These are phyloP conservation scores for Gorsachius goisagi DNA, from an alignment of 2,113 vertebrate genomes.

Conservation along the genomic window DNA sequence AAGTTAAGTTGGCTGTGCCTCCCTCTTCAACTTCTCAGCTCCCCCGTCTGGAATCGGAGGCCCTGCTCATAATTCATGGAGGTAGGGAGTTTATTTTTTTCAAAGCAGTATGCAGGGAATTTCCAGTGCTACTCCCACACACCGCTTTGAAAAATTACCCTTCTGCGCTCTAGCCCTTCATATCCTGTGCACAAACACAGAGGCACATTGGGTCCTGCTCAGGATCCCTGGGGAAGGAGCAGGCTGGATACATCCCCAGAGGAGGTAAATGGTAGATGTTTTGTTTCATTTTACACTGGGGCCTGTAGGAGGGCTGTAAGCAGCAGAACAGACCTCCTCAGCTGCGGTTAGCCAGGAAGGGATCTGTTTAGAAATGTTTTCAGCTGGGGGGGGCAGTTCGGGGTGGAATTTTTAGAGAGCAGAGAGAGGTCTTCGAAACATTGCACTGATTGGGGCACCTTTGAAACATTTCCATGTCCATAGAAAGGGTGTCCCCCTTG, in stretches of 20 bases:
- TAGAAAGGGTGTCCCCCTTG: constrained; percentile 40
- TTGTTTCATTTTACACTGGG: constrained; percentile 22
- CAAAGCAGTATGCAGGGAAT: constrained; percentile 30
- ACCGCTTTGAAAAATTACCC: constrained; percentile 34
- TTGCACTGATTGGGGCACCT: constrained; percentile 12
- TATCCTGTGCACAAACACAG: constrained; percentile 48
- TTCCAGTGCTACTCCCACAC: constrained; percentile 29
- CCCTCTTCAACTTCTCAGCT: neutral
- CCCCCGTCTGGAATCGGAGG: neutral
- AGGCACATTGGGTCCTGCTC: neutral
- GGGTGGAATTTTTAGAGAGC: constrained; percentile 4
- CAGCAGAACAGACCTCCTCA: constrained; percentile 1
- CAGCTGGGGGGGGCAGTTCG: neutral
- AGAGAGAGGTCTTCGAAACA: constrained; percentile 42
- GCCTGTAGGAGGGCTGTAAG: neutral
- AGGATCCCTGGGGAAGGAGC: neutral
- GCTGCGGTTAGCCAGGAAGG: neutral
- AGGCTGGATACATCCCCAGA: constrained; percentile 34
- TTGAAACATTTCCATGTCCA: constrained; percentile 49
- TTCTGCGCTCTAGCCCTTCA: constrained; percentile 37
- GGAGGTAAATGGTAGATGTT: constrained; percentile 12
- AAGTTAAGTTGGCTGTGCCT: neutral
- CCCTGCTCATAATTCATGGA: constrained; percentile 25
- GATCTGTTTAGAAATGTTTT: constrained; percentile 53
- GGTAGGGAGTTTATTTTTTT: constrained; percentile 13